Base-by-base conservation (phyloP, 2,888 invertebrate genomes). In the Dynastes tityus region DNA sequence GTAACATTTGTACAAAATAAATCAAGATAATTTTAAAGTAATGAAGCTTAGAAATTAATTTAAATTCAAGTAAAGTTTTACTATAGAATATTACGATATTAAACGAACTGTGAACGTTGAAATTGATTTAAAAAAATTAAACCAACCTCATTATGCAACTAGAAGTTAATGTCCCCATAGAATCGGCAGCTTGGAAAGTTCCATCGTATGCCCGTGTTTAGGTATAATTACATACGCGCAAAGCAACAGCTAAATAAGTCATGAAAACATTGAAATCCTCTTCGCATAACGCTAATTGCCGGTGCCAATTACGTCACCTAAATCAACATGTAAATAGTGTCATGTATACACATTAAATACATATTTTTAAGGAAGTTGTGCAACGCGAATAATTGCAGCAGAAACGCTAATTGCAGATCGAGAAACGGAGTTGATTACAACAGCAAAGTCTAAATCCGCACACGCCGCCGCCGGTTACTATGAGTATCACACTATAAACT, bases 321-420 rank as follows among this genome's bases (percentile, higher is more conserved):
- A 53, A 22, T 27, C 27, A 49, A 67, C 49, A 67, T 67, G 49
- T 45, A 67, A 49, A 67, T 29, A 63, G 29, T 13, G 29, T 8
- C 63, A 32, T 40, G 40, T 40, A 37, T 67, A 67, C 40, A 45
- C 6, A 22, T 22, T 22, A 40, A 40, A 22, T 51, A 29, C 32
- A 51, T 40, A 63, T 29, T 58, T 68, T 51, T 51, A 29, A 68
- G 68, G 68, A 68, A 68, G 53, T 68, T 68, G 68, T 68, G 68
- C 53, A 68, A 68, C 51, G 37, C 51, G 51, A 51, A 68, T 68
- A 68, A 68, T 51, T 68, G 51, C 68, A 6, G 29, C 29, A 51
- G 22, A 22, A 68, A 53, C 45, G 40, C 16, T 68, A 51, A 68
- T 51, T 68, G 40, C 51, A 51, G 13, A 27, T 49, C 51, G 40